Evolutionary conservation across 2,888 invertebrate species (phyloP).

Genomic region (Nezara viridula): DNA sequence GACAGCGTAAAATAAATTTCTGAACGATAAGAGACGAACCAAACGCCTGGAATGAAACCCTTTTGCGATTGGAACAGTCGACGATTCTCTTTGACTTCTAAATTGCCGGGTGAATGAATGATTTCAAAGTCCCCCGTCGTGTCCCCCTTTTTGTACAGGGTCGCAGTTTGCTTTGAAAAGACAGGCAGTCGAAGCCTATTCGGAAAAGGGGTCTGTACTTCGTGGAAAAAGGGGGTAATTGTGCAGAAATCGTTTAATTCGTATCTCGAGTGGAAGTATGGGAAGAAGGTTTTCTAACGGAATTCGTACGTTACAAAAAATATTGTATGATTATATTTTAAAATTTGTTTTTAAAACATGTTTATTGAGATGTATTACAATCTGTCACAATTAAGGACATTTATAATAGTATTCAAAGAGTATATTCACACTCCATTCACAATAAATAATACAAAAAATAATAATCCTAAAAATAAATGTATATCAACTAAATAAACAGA

Average conservation of each 20-base stretch:
- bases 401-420: too few relatives aligned
- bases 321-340: too few relatives aligned
- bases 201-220: background rate
- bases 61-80: background rate
- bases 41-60: background rate
- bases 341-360: too few relatives aligned
- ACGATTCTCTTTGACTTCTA: slow-evolving; percentile 37
- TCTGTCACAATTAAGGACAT: too few relatives aligned
- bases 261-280: background rate
- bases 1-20: background rate
- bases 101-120: slow-evolving; percentile 42
- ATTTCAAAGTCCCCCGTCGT: background rate
- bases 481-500: too few relatives aligned
- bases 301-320: too few relatives aligned
- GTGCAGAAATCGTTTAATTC: background rate
- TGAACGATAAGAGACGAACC: background rate
- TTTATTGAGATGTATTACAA: too few relatives aligned
- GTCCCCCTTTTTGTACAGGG: background rate
- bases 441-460: too few relatives aligned
- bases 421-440: too few relatives aligned
- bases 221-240: background rate
- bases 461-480: too few relatives aligned
- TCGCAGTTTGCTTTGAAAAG: slow-evolving; percentile 22
- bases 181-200: background rate
- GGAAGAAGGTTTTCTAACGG: too few relatives aligned